These are phyloP conservation scores for Poeciliopsis infans DNA, from an alignment of 2,797 vertebrate species.

Conservation along the genomic window DNA sequence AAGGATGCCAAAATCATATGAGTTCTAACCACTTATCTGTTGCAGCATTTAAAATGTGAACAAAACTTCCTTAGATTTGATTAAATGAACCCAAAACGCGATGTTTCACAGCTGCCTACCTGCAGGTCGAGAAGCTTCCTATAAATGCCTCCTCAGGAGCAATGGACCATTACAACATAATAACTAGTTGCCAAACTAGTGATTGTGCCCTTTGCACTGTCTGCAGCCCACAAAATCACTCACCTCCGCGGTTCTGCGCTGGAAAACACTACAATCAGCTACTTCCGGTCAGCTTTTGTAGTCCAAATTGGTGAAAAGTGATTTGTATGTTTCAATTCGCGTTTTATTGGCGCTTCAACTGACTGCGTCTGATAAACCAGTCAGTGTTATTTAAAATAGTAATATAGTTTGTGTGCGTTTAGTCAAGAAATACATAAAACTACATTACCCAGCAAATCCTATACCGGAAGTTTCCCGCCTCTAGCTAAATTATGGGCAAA, in stretches of 20 bases:
- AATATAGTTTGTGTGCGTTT: fast-evolving
- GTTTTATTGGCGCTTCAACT: fast-evolving
- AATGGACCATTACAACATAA: neutral
- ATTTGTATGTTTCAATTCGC: fast-evolving
- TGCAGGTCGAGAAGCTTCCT: slow-evolving; percentile 19
- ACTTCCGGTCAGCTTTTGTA: slow-evolving; percentile 70
- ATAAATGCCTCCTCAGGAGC: neutral
- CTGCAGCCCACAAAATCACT: slow-evolving; percentile 15
- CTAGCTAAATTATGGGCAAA: neutral
- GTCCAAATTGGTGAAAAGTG: slow-evolving; percentile 15
- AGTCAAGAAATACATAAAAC: slow-evolving; percentile 5
- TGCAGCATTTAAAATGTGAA: neutral
- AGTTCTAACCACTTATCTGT: neutral
- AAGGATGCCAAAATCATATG: neutral
- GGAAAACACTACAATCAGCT: slow-evolving; percentile 6
- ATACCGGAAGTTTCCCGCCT: no score
- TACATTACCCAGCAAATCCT: neutral
- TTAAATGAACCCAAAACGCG: neutral
- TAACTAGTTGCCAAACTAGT: neutral
- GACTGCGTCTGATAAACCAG: neutral
- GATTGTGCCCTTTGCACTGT: slow-evolving; percentile 51
- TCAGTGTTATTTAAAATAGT: fast-evolving
- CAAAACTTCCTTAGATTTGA: neutral
- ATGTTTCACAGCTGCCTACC: slow-evolving; percentile 35
- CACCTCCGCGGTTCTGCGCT: slow-evolving; percentile 26